Base-by-base conservation (phyloP, 1,140 invertebrate genomes). In the Sinella curviseta region DNA sequence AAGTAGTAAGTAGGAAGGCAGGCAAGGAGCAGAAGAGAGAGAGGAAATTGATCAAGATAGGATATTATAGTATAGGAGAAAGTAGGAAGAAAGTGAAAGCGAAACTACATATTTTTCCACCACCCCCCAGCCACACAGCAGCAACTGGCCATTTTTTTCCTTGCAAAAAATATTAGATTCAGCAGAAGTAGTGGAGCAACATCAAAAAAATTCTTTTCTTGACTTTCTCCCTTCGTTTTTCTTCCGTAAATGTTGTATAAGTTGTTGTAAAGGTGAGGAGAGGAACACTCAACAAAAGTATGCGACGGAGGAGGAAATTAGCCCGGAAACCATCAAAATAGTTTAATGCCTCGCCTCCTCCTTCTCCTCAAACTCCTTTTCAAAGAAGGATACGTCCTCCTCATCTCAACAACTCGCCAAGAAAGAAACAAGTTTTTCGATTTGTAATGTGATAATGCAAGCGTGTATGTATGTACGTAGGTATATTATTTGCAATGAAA, bases 321-420 rank as follows among this genome's bases (percentile, higher is more conserved):
- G 57, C 16, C 57, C 16, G 57, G 57, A 65, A 65, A 65, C 57
- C 57, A 65, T 65, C 57, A 65, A 65, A 65, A 65, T 65, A 65
- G 16, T 65, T 65, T 65, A 65, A 65, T 65, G 57, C 57, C 57
- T 26, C 57, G 16, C 20, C 39, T 48, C 39, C 39, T 48, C 39
- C 39, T 48, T 12, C 39, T 12, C 39, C 20, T 48, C 39, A 12
- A 12, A 48, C 20, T 48, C 20, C 39, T 48, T 48, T 20, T 48
- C 20, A 12, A 48, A 48, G 39, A 48, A 48, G 20, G 26, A 65
- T 48, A 48, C 39, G 8, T 12, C 39, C 39, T 48, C 39, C 20
- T 48, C 8, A 8, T 48, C 39, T n/a, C 39, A 48, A 48, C 39
- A 48, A 48, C 39, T 48, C 39, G 8, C 8, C 39, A 48, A 48